Conservation (phyloP, 2,797 vertebrate genomes). For the Anguilla obscura region DNA sequence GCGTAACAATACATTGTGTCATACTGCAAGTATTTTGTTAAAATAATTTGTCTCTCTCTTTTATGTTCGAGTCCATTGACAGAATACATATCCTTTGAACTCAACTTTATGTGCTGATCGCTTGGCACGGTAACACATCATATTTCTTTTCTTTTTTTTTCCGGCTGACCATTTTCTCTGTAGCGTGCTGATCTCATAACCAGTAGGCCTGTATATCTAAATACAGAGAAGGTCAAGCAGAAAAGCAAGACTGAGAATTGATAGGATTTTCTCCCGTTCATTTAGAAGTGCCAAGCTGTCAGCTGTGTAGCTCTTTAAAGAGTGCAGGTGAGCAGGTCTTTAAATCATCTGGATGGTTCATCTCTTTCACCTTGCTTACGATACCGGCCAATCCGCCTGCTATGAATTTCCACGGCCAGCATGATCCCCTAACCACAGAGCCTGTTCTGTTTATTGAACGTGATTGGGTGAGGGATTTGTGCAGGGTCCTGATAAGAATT, state of each 20-base stretch:
- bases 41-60: not conserved
- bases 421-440: not conserved
- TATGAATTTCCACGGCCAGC: not conserved
- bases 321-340: not conserved
- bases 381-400: not conserved
- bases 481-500: not conserved
- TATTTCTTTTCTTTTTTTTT: not conserved
- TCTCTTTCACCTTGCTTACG: not conserved
- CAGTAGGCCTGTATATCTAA: not conserved
- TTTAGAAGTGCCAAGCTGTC: not conserved
- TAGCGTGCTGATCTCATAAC: not conserved
- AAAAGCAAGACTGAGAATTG: not conserved
- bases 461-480: not conserved
- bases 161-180: not conserved
- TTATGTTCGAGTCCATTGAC: not conserved
- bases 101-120: not conserved
- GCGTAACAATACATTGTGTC: not conserved
- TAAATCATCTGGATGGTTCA: slow-evolving; percentile 2
- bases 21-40: slow-evolving; percentile 2
- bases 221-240: not conserved
- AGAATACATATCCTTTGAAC: not conserved
- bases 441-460: not conserved
- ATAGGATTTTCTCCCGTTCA: not conserved
- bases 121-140: too few relatives aligned
- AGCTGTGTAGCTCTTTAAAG: not conserved